A percentile compares a stretch with the other conserved stretches of the same genome.
These are phyloP conservation scores for Rhodinocichla rosea DNA, from an alignment of 2,113 vertebrate genomes.

Conservation along the genomic window DNA sequence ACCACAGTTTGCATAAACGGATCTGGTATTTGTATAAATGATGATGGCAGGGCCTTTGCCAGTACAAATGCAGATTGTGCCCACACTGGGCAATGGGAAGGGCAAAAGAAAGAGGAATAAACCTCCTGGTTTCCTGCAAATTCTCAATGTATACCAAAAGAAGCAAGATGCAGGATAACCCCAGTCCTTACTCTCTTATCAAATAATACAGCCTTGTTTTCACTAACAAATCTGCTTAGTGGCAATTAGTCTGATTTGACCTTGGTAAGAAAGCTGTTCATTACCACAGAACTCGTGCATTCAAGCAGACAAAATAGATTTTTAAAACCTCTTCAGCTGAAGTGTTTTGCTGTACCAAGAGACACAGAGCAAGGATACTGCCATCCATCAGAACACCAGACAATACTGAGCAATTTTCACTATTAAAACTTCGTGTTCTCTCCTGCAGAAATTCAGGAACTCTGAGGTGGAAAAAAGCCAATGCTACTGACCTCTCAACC, in stretches of 20 bases:
- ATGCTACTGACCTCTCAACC: neutral
- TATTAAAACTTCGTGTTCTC: neutral
- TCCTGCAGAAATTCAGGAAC: neutral
- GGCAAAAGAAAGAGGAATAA: neutral
- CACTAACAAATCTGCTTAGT: neutral
- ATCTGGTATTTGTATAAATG: no score
- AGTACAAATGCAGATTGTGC: neutral
- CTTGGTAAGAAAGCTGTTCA: neutral
- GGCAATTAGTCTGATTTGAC: neutral
- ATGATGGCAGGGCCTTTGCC: neutral
- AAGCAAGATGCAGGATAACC: neutral
- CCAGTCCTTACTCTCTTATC: neutral
- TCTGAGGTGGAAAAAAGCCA: neutral
- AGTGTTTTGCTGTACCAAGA: slow-evolving; percentile 32
- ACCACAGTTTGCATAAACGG: no score
- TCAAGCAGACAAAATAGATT: slow-evolving; percentile 25
- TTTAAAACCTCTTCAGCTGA: slow-evolving; percentile 26
- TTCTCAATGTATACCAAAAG: neutral
- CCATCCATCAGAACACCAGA: neutral
- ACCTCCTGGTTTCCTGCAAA: neutral
- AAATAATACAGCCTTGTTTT: neutral
- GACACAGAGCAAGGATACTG: neutral
- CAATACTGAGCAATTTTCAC: neutral
- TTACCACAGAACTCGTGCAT: neutral
- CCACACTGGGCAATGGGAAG: neutral